Percentiles rank a stretch among this genome's conserved stretches.
These are phyloP conservation scores for Rhagonycha lutea DNA, from an alignment of 2,888 invertebrate species.

Conservation along the genomic window DNA sequence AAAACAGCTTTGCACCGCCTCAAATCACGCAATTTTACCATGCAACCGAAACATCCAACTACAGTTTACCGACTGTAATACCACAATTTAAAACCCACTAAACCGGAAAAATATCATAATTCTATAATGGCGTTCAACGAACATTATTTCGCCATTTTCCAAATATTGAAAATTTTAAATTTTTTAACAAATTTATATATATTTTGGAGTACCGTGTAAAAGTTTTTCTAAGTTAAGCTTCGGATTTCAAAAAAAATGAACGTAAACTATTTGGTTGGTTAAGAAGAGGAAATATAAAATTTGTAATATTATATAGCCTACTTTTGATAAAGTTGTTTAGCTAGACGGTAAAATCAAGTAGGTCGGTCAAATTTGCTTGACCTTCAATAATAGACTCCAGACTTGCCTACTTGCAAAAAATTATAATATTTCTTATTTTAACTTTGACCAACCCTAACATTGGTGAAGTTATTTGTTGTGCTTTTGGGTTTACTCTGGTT, in stretches of 20 bases:
- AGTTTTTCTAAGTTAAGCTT: neutral
- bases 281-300: neutral
- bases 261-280: neutral
- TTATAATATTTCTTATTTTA: neutral
- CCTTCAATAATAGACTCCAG: neutral
- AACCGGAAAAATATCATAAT: neutral
- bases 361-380: neutral
- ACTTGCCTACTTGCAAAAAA: neutral
- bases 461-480: neutral
- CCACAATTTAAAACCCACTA: neutral
- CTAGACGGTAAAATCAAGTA: neutral
- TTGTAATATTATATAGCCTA: neutral
- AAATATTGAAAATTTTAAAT: neutral
- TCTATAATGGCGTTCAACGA: neutral
- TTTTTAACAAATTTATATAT: neutral
- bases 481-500: neutral
- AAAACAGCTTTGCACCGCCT: constrained; percentile 20
- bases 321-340: neutral
- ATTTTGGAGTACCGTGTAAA: neutral
- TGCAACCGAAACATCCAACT: constrained; percentile 4
- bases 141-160: neutral
- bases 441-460: neutral
- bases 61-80: neutral
- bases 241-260: neutral
- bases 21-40: constrained; percentile 13